These are phyloP conservation scores for Zaprionus bogoriensis DNA, from an alignment of 2,888 invertebrate species.

Conservation along the genomic window DNA sequence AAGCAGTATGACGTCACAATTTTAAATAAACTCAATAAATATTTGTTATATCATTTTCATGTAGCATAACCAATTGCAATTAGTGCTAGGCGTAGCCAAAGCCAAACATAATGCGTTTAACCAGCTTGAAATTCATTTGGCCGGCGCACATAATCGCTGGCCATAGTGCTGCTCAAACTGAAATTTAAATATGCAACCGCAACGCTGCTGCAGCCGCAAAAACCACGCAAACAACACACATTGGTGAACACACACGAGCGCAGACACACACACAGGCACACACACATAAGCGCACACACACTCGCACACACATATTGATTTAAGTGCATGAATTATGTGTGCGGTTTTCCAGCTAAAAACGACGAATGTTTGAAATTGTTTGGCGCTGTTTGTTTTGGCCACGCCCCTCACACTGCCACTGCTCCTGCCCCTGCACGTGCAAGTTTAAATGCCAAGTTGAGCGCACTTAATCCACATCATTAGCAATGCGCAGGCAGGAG, in stretches of 20 bases:
- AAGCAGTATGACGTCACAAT: not conserved
- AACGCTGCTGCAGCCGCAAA: conserved; percentile 30
- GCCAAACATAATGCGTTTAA: conserved; percentile 1
- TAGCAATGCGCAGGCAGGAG: conserved; percentile 39
- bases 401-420: no score
- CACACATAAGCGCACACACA: conserved; percentile 6
- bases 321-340: conserved; percentile 61
- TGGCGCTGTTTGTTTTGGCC: conserved; percentile 5
- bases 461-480: conserved; percentile 65
- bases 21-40: no score
- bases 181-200: conserved; percentile 13
- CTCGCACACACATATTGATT: conserved; percentile 45
- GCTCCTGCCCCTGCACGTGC: conserved; percentile 1
- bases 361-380: not conserved
- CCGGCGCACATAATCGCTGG: no score
- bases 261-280: conserved; percentile 25
- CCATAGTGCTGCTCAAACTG: conserved; percentile 23
- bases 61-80: no score
- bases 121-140: no score
- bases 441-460: conserved; percentile 37
- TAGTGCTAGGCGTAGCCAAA: not conserved
- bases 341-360: conserved; percentile 25
- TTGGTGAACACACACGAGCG: conserved; percentile 4
- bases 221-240: conserved; percentile 33
- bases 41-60: no score